Conservation (phyloP, 2,888 invertebrate genomes). For the Napeogenes inachia region DNA sequence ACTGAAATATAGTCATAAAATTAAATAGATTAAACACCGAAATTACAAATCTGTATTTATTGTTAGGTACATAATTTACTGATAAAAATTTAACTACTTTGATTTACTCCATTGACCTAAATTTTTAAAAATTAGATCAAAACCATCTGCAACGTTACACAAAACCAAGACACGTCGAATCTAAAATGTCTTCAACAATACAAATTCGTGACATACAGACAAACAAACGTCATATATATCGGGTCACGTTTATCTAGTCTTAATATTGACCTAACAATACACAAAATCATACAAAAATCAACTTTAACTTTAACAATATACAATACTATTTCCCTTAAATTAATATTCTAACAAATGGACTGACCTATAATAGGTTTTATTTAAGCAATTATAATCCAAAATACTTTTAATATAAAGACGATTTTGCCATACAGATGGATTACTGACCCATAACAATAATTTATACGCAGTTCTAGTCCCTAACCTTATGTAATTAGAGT, state of each 20-base stretch:
- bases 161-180: neutral
- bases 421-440: neutral
- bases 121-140: too few relatives aligned
- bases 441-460: neutral
- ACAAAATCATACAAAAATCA: neutral
- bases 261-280: conserved; percentile 17
- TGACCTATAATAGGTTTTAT: conserved; percentile 19
- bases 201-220: conserved; percentile 20
- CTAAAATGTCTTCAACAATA: conserved; percentile 19
- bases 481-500: neutral
- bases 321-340: neutral
- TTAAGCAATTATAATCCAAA: conserved; percentile 30
- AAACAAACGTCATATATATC: conserved; percentile 21
- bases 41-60: too few relatives aligned
- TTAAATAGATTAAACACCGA: too few relatives aligned
- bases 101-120: too few relatives aligned
- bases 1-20: too few relatives aligned
- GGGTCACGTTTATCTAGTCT: conserved; percentile 27
- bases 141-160: neutral
- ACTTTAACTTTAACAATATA: neutral
- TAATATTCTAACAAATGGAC: conserved; percentile 15
- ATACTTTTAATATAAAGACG: conserved; percentile 1
- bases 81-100: too few relatives aligned
- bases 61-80: too few relatives aligned
- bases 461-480: neutral